phyloP scores from a whole-genome alignment of 2,888 invertebrate genomes.

The Thysanoteuthis rhombus region DNA sequence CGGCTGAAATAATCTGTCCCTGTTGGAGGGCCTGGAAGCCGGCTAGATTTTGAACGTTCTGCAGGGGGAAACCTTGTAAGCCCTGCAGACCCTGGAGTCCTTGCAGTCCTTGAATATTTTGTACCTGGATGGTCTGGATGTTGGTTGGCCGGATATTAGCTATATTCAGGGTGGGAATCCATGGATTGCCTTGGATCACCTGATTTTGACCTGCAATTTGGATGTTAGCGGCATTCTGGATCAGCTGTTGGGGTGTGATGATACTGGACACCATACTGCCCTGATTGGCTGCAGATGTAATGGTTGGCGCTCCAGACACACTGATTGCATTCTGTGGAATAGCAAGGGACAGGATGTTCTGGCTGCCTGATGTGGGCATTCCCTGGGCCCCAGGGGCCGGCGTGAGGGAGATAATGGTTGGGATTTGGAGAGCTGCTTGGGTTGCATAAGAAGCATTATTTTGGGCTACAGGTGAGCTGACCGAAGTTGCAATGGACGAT shows the following conservation, averaged over 20 bases:
- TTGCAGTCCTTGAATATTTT: slow-evolving; percentile 56
- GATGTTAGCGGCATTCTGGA: slow-evolving; percentile 50
- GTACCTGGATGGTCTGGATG: slow-evolving; percentile 55
- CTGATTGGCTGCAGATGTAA: slow-evolving; percentile 44
- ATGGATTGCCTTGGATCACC: slow-evolving; percentile 52
- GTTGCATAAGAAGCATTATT: slow-evolving; percentile 33
- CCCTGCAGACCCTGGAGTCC: slow-evolving; percentile 47
- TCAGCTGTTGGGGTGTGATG: slow-evolving; percentile 48
- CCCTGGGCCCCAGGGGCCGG: slow-evolving; percentile 44
- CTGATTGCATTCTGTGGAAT: slow-evolving; percentile 48
- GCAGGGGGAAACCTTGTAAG: slow-evolving; percentile 38
- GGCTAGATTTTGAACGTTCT: slow-evolving; percentile 50
- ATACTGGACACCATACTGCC: slow-evolving; percentile 42
- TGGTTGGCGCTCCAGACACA: slow-evolving; percentile 43
- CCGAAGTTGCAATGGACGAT: slow-evolving; percentile 18
- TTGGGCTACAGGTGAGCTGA: slow-evolving; percentile 14
- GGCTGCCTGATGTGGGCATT: slow-evolving; percentile 35
- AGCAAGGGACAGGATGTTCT: slow-evolving; percentile 40
- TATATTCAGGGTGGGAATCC: slow-evolving; percentile 50
- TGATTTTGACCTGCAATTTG: slow-evolving; percentile 48
- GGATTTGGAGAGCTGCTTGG: slow-evolving; percentile 35
- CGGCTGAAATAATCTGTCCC: slow-evolving; percentile 47
- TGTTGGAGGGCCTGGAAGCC: slow-evolving; percentile 52
- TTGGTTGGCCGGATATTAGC: slow-evolving; percentile 46
- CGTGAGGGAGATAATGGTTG: slow-evolving; percentile 49